Evolutionary conservation across 2,113 vertebrate species (phyloP), one percentile per base, ranked within the genome.

Genomic region (Sceloporus tristichus): DNA sequence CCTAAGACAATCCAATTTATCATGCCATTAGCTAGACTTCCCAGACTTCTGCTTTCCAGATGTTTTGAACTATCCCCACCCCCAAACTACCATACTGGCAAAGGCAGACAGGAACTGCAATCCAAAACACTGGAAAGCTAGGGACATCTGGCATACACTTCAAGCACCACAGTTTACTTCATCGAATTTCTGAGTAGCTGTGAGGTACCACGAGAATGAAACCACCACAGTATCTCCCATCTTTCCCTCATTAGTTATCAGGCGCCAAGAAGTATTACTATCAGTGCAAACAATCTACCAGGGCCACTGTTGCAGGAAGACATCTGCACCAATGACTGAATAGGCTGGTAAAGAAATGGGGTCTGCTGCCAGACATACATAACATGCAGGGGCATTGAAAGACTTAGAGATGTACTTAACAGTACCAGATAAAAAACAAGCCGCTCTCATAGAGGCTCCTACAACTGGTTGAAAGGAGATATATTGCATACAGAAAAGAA

Each of bases 211-310:
- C 48, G 48, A 0, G 13, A 82, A 83, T n/a, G 56, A 87, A 86
- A 83, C 88, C 65, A 54, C 42, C 5, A 53, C 14, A 87, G 88
- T 86, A 89, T 77, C 84, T 25, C 54, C 48, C n/a, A 42, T 93
- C 87, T 85, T 91, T 79, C 76, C 48, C 34, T 59, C 87, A 92
- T 74, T n/a, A 68, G 80, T 70, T 87, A 90, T 42, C 86, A 68
- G 89, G 75, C 66, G 76, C 54, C 74, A 89, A 65, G 54, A 86
- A 86, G 85, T 90, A 76, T 29, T 85, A 34, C 75, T 89, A 84
- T 75, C 71, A 84, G 89, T 91, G 59, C 48, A 27, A 91, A 91
- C 6, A 53, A 87, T 59, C n/a, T 6, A 87, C 38, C 29, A 86
- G 74, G 74, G 80, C 27, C 86, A 54, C 19, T 48, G 79, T 78